phyloP scores from a whole-genome alignment of 2,113 vertebrate species.

The Crotalus helleri region DNA sequence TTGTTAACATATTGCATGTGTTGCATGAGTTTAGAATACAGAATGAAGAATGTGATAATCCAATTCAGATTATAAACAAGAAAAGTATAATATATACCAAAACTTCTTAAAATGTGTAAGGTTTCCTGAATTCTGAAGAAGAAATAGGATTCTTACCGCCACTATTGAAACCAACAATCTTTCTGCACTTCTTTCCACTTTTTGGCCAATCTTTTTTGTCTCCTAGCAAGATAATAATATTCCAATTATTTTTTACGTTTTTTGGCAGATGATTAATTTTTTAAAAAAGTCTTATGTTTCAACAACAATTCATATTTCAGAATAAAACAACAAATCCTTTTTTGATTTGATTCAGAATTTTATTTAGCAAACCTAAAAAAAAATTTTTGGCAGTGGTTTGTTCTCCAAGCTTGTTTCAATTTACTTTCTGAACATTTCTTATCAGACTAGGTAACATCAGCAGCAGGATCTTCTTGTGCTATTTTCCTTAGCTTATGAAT shows the following conservation, averaged over 20 bases:
- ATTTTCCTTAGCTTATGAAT: too few relatives aligned
- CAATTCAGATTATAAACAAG: background rate
- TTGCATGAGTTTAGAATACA: background rate
- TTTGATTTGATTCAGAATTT: background rate
- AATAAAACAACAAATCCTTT: background rate
- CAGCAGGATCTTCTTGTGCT: too few relatives aligned
- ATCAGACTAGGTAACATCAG: too few relatives aligned
- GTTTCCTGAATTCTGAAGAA: background rate
- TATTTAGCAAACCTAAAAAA: background rate
- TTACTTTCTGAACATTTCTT: too few relatives aligned
- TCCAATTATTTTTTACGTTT: accelerated
- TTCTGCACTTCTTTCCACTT: constrained; percentile 73
- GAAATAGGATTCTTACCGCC: constrained; percentile 70
- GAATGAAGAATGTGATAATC: background rate
- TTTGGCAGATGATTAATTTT: background rate
- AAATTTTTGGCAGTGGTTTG: too few relatives aligned
- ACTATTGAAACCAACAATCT: constrained; percentile 81
- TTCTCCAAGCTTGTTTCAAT: too few relatives aligned
- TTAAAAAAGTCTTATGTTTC: background rate
- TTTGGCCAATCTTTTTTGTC: constrained; percentile 70
- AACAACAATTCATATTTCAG: background rate
- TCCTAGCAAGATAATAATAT: constrained; percentile 48
- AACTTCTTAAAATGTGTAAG: background rate
- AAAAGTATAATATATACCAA: background rate
- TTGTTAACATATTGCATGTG: background rate